Evolutionary conservation across 2,797 vertebrate species (phyloP).

Genomic region (Parotocinclus haroldoi): DNA sequence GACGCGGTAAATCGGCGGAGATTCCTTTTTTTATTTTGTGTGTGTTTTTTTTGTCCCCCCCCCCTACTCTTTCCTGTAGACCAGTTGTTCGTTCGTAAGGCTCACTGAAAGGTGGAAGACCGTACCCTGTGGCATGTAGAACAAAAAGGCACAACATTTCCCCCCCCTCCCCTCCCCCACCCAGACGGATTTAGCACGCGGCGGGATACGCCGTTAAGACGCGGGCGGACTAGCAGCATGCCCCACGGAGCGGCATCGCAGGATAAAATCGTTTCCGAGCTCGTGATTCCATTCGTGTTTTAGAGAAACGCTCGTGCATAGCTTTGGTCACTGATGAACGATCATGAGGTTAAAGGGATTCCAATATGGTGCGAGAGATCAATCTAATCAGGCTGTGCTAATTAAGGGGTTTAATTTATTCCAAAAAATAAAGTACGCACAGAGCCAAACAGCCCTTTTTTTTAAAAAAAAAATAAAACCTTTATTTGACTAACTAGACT

Average conservation of each 20-base stretch:
- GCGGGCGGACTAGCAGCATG: slow-evolving; percentile 52
- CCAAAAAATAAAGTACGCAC: too few relatives aligned
- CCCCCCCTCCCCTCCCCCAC: too few relatives aligned
- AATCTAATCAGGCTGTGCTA: slow-evolving; percentile 31
- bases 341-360: slow-evolving; percentile 49
- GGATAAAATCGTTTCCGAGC: too few relatives aligned
- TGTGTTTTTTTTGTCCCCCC: too few relatives aligned
- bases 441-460: too few relatives aligned
- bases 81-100: slow-evolving; percentile 48
- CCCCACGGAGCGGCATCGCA: slow-evolving; percentile 45
- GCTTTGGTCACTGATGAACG: slow-evolving; percentile 41
- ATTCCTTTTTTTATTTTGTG: too few relatives aligned
- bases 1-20: slow-evolving; percentile 21
- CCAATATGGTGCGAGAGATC: slow-evolving; percentile 24
- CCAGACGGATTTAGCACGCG: slow-evolving; percentile 39
- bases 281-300: not conserved
- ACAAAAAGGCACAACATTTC: slow-evolving; percentile 50
- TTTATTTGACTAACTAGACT: too few relatives aligned
- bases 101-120: slow-evolving; percentile 54
- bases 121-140: slow-evolving; percentile 52
- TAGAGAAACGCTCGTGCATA: slow-evolving; percentile 45
- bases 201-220: slow-evolving; percentile 37
- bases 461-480: too few relatives aligned
- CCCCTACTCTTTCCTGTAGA: slow-evolving; percentile 7
- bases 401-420: not conserved